Percentiles rank a stretch among this genome's conserved stretches.
phyloP scores from a whole-genome alignment of 1,140 invertebrate species.

The Paracyclopina nana region DNA sequence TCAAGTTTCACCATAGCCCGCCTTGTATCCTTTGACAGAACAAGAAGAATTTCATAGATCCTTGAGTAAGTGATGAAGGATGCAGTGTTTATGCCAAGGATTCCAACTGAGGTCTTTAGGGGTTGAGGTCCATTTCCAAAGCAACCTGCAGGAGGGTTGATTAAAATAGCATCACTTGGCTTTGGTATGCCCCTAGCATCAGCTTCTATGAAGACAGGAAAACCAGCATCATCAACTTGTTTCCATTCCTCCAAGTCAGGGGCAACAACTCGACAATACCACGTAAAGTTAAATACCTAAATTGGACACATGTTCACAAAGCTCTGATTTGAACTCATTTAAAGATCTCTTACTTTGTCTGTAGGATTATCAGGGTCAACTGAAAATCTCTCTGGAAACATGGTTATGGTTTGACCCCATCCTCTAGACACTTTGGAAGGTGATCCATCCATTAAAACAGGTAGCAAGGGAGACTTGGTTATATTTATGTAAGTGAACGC shows the following conservation, averaged over 20 bases:
- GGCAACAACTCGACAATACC: conserved; percentile 16
- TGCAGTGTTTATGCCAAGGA: neutral
- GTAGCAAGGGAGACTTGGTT: conserved; percentile 13
- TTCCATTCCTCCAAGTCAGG: conserved; percentile 11
- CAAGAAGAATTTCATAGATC: conserved; percentile 8
- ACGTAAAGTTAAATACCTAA: conserved; percentile 18
- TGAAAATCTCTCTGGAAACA: conserved; percentile 11
- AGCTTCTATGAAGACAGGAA: neutral
- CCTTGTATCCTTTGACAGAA: conserved; percentile 1
- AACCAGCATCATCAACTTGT: neutral
- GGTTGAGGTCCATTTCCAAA: conserved; percentile 3
- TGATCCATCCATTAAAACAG: conserved; percentile 17
- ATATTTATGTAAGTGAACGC: conserved; percentile 17
- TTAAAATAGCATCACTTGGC: neutral
- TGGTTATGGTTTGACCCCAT: conserved; percentile 5
- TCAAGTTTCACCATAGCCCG: neutral
- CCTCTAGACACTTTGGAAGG: conserved; percentile 17
- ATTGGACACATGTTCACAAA: neutral
- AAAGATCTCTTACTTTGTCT: conserved; percentile 12
- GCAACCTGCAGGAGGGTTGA: neutral
- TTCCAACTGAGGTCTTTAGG: neutral
- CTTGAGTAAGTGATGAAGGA: neutral
- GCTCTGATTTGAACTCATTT: neutral
- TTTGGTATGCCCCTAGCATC: neutral
- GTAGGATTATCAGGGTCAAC: conserved; percentile 17